Percentiles rank a stretch among this genome's conserved stretches.
Conservation (phyloP, 2,888 invertebrate species). For the Lutraria lutraria region DNA sequence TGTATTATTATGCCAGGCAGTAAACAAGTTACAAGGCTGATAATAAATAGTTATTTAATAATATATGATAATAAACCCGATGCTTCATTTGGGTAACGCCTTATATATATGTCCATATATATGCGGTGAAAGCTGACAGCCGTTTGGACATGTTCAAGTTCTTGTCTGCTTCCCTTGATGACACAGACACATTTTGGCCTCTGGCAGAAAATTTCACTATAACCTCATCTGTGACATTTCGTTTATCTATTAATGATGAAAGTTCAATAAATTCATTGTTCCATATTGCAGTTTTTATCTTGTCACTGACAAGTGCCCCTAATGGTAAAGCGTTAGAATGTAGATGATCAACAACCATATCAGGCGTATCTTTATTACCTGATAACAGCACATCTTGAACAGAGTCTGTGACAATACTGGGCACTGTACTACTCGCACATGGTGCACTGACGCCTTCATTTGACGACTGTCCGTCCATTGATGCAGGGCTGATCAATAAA, state of each 20-base stretch:
- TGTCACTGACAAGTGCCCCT: not conserved
- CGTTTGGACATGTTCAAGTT: not conserved
- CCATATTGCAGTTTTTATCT: slow-evolving; percentile 38
- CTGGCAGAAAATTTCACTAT: not conserved
- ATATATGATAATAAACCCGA: slow-evolving; percentile 31
- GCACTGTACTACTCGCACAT: no score
- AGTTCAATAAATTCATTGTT: slow-evolving; percentile 43
- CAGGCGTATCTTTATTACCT: no score
- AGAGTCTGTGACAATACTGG: no score
- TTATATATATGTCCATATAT: slow-evolving; percentile 42
- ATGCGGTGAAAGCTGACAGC: slow-evolving; percentile 36
- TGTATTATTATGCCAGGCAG: no score
- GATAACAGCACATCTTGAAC: no score
- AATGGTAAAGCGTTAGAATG: no score
- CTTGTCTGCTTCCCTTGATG: not conserved
- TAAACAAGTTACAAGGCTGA: no score
- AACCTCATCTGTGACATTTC: not conserved
- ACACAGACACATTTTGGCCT: not conserved
- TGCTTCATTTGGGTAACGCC: not conserved
- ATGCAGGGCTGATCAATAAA: no score
- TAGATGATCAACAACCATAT: no score
- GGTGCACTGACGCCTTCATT: no score
- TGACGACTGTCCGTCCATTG: no score
- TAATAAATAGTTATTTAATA: no score
- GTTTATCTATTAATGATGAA: not conserved